A percentile compares a stretch with the other conserved stretches of the same genome.
Evolutionary conservation across 2,888 invertebrate species (phyloP).

Genomic region (Drosophila koepferae): DNA sequence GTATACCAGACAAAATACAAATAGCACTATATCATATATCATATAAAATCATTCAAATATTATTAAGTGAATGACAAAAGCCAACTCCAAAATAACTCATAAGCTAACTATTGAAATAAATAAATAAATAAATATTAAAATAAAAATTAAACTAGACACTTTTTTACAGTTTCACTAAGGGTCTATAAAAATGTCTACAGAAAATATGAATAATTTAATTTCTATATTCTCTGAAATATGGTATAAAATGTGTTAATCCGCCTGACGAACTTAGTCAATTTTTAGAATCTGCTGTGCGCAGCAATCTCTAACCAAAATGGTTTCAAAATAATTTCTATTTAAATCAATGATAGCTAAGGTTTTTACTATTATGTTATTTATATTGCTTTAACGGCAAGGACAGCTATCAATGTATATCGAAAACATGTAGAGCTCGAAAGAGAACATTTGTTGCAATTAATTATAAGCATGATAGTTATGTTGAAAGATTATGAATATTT

Average conservation of each 20-base stretch:
- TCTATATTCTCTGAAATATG: no score
- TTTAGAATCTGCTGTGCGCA: neutral
- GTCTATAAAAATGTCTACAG: neutral
- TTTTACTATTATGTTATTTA: no score
- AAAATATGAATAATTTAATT: neutral
- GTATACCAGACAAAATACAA: constrained; percentile 1
- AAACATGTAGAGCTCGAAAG: no score
- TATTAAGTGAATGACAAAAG: neutral
- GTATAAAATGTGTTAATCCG: no score
- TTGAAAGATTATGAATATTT: neutral
- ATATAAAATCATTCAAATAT: neutral
- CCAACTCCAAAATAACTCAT: neutral
- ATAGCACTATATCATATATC: neutral
- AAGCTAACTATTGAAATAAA: neutral
- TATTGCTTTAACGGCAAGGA: neutral
- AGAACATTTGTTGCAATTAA: no score
- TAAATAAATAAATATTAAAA: neutral
- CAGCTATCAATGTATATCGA: neutral
- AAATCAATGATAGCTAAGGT: no score
- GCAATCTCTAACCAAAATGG: neutral
- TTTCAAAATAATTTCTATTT: neutral
- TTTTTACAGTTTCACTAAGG: neutral
- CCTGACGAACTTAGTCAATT: no score
- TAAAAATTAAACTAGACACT: neutral
- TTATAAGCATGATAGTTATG: no score